Percentiles rank a stretch among this genome's conserved stretches.
phyloP scores from a whole-genome alignment of 2,797 vertebrate genomes.

The Lacerta agilis region DNA sequence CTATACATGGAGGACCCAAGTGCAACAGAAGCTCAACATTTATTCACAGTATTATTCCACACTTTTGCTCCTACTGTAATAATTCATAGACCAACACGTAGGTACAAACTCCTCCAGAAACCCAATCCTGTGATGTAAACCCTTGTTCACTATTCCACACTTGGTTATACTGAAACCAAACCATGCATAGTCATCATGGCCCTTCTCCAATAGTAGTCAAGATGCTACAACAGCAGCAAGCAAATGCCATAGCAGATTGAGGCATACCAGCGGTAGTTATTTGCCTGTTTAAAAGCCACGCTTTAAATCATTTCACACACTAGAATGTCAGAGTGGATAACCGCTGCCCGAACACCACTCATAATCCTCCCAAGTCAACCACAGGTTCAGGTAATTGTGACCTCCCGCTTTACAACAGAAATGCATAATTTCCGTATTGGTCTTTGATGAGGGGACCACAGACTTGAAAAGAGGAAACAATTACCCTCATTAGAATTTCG shows the following conservation, averaged over 20 bases:
- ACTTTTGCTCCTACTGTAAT: not conserved
- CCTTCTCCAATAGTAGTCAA: not conserved
- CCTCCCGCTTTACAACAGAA: constrained; percentile 63
- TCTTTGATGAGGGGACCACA: constrained; percentile 72
- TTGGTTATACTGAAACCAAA: not conserved
- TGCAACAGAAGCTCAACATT: not conserved
- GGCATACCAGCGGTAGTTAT: not conserved
- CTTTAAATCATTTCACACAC: constrained; percentile 47
- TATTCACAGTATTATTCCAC: not conserved
- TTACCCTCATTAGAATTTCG: constrained; percentile 73
- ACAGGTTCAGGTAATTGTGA: constrained; percentile 68
- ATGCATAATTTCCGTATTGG: constrained; percentile 69
- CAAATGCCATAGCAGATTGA: not conserved
- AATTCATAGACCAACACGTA: not conserved
- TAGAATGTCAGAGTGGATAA: constrained; percentile 55
- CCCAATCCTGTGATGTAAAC: not conserved
- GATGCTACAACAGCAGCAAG: not conserved
- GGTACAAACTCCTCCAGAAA: not conserved
- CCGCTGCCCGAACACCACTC: constrained; percentile 60
- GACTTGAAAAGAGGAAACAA: constrained; percentile 75
- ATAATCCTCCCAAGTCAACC: constrained; percentile 63
- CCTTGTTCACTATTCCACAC: not conserved
- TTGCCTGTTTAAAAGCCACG: constrained; percentile 13
- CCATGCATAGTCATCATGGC: not conserved
- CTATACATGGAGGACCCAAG: rapidly evolving